phyloP scores from a whole-genome alignment of 2,888 invertebrate genomes.

The Noctua pronuba region DNA sequence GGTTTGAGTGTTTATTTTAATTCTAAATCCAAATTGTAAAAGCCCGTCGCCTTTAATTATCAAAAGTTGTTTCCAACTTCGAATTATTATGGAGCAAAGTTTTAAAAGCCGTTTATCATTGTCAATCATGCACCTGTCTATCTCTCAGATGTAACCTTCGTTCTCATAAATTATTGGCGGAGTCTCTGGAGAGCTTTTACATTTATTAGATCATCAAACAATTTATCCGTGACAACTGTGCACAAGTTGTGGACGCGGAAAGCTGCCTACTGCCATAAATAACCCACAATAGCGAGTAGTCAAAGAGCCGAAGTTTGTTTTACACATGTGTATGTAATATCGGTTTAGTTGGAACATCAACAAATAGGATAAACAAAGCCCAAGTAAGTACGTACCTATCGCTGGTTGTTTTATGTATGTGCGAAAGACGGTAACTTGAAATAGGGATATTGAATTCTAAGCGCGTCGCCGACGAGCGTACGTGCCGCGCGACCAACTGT shows the following conservation, averaged over 20 bases:
- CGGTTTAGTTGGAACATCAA: conserved; percentile 70
- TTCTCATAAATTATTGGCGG: conserved; percentile 53
- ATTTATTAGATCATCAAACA: conserved; percentile 61
- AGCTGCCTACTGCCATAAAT: conserved; percentile 56
- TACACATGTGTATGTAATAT: conserved; percentile 65
- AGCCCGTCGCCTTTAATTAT: conserved; percentile 46
- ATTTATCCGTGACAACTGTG: conserved; percentile 61
- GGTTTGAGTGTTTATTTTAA: conserved; percentile 59
- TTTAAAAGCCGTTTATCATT: conserved; percentile 65
- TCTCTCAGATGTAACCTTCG: conserved; percentile 47
- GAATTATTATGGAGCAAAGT: conserved; percentile 57
- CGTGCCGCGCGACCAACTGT: conserved; percentile 83
- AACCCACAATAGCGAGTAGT: conserved; percentile 48
- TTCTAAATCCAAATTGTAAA: conserved; percentile 47
- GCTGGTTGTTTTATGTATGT: conserved; percentile 80
- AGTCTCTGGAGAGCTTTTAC: conserved; percentile 48
- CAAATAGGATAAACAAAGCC: conserved; percentile 78
- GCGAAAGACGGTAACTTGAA: conserved; percentile 81
- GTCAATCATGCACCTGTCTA: conserved; percentile 66
- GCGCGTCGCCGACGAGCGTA: conserved; percentile 82
- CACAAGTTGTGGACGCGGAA: conserved; percentile 45
- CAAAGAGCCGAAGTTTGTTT: conserved; percentile 60
- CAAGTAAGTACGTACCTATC: conserved; percentile 76
- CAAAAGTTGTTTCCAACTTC: conserved; percentile 55
- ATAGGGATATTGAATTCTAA: conserved; percentile 86